Conservation (phyloP, 2,113 vertebrate genomes). For the Chloropsis hardwickii region DNA sequence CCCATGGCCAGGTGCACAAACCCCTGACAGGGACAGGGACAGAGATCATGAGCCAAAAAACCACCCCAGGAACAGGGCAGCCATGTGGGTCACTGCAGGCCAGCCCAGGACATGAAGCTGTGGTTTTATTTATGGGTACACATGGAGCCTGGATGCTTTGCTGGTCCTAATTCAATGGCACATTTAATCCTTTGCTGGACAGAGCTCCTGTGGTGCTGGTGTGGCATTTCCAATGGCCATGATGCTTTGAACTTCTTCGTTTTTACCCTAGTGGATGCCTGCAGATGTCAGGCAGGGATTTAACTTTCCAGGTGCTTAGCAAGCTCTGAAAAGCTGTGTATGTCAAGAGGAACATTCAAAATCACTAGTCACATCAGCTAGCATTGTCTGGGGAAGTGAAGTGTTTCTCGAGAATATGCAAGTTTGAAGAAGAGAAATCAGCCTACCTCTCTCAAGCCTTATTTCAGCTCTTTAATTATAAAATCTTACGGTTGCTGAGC, state of each 20-base stretch:
- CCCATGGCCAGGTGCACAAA: neutral
- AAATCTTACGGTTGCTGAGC: neutral
- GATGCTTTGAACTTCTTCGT: neutral
- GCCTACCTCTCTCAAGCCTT: neutral
- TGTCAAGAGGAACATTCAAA: constrained; percentile 26
- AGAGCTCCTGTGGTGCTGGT: neutral
- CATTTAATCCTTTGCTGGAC: neutral
- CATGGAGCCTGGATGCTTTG: neutral
- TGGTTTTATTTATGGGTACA: neutral
- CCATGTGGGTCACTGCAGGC: neutral
- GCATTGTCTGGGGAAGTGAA: constrained; percentile 24
- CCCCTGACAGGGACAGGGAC: neutral
- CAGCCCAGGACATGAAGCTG: neutral
- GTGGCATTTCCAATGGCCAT: neutral
- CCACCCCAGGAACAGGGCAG: neutral
- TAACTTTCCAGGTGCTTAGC: neutral
- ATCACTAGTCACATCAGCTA: constrained; percentile 8
- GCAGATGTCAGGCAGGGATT: neutral
- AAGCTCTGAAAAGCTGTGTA: neutral
- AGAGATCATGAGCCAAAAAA: neutral
- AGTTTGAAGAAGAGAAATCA: constrained; percentile 36
- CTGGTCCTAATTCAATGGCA: neutral
- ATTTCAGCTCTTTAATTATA: constrained; percentile 33
- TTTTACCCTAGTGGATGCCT: neutral
- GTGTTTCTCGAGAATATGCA: neutral